phyloP scores from a whole-genome alignment of 2,888 invertebrate species.

The Eledona agricola region DNA sequence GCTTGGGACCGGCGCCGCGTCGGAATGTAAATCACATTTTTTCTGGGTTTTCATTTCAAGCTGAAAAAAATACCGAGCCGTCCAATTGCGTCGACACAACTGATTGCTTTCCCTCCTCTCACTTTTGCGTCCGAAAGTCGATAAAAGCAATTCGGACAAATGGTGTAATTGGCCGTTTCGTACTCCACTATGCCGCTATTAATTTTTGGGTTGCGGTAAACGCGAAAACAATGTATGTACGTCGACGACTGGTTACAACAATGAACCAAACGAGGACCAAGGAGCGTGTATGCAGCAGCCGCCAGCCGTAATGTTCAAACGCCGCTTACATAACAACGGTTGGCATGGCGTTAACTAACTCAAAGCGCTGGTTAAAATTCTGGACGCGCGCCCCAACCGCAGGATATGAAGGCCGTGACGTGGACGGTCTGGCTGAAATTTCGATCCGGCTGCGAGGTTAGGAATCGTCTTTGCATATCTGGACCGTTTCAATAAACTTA shows the following conservation, averaged over 20 bases:
- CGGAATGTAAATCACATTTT: slow-evolving; percentile 19
- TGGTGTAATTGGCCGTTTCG: slow-evolving; percentile 19
- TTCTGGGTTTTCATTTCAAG: slow-evolving; percentile 19
- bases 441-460: slow-evolving; percentile 2
- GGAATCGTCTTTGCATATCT: slow-evolving; percentile 28
- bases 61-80: slow-evolving; percentile 24
- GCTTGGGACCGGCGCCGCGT: slow-evolving; percentile 3
- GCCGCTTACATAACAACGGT: slow-evolving; percentile 5
- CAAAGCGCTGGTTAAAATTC: slow-evolving; percentile 29
- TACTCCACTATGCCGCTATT: slow-evolving; percentile 10
- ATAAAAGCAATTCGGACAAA: slow-evolving; percentile 22
- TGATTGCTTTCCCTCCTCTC: slow-evolving; percentile 20
- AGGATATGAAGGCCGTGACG: slow-evolving; percentile 29
- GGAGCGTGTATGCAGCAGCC: slow-evolving; percentile 7
- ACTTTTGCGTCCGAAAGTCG: slow-evolving; percentile 16
- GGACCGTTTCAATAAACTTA: slow-evolving; percentile 38
- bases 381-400: slow-evolving; percentile 26
- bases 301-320: slow-evolving; percentile 19
- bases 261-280: slow-evolving; percentile 25
- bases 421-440: slow-evolving; percentile 19
- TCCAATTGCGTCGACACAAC: slow-evolving; percentile 23
- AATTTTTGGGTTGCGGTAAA: slow-evolving; percentile 17
- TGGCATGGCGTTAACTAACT: slow-evolving; percentile 29
- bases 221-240: slow-evolving; percentile 29
- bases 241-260: too few species aligned